Evolutionary conservation across 37 sponge, comb jelly and placozoan species (phyloP), one percentile per base, ranked within the genome.

Genomic region (Ephydatia muelleri): DNA sequence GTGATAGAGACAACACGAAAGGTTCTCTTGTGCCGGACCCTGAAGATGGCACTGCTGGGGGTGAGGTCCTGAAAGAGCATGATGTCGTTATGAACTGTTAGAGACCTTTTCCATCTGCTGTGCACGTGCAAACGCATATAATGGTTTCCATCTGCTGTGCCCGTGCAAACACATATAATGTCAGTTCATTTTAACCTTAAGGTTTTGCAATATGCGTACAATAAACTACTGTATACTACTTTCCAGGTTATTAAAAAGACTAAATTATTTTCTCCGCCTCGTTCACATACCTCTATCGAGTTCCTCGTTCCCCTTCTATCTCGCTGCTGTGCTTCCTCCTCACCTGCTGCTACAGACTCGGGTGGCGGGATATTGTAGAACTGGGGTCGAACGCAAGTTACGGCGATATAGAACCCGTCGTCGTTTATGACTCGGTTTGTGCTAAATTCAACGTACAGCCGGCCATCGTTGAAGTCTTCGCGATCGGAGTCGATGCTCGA

Each of bases 401-500:
- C 74, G 32, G 35, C 74, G 22, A 73, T 73, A 8, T 37, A 73
- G 74, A 73, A 73, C 4, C 74, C 74, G 25, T 37, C 32, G 74
- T 31, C 35, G 25, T 73, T 23, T 23, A 73, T 2, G 0, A 2
- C 35, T 8, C 74, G 33, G 11, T 73, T 73, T 73, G 74, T 32
- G 35, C 9, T 34, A 73, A 73, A 73, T 31, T 32, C 33, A 21
- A 73, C 74, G 25, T 34, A 73, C 35, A 73, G 74, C 9, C 74
- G 16, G 74, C 35, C 74, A 73, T 36, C 74, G 25, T 73, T 73
- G 74, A 73, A 73, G 11, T 73, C 74, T 73, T 34, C 33, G 11
- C 33, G 30, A 14, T 73, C 74, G 0, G 33, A 34, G 25, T 73
- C 74, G 22, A 73, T 73, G 33, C 23, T 3, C 5, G 35, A 34